Percentiles rank a stretch among this genome's conserved stretches.
phyloP scores from a whole-genome alignment of 2,113 vertebrate species.

The Menura novaehollandiae region DNA sequence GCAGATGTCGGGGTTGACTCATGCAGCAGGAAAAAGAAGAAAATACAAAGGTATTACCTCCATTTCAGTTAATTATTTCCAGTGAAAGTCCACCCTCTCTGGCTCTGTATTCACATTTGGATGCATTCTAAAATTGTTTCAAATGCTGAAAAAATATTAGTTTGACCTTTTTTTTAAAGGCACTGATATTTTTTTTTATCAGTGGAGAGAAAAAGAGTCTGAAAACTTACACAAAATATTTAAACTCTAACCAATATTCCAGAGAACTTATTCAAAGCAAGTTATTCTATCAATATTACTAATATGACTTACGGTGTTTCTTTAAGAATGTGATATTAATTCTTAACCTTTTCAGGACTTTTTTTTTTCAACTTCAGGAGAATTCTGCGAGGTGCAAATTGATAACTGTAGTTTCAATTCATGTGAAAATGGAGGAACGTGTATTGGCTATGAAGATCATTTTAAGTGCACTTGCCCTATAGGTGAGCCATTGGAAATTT shows the following conservation, averaged over 20 bases:
- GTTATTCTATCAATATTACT: not conserved
- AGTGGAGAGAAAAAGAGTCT: not conserved
- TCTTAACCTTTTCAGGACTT: not conserved
- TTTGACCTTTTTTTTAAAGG: not conserved
- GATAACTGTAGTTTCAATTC: constrained; percentile 69
- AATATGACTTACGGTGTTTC: accelerated
- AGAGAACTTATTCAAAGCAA: not conserved
- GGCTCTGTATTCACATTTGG: accelerated
- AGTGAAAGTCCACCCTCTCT: not conserved
- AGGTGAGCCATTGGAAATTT: constrained; percentile 63
- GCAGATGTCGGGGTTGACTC: not conserved
- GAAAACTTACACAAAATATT: not conserved
- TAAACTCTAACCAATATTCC: not conserved
- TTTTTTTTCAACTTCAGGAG: constrained; percentile 53
- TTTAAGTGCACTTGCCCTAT: constrained; percentile 76
- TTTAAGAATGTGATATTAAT: not conserved
- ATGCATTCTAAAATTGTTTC: not conserved
- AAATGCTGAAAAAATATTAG: not conserved
- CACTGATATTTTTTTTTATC: too few species aligned
- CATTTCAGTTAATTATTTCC: not conserved
- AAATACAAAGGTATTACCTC: not conserved
- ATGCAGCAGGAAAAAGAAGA: not conserved
- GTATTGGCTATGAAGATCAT: constrained; percentile 59
- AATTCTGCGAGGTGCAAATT: constrained; percentile 73
- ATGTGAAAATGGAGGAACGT: constrained; percentile 78